These are phyloP conservation scores for Myopa tessellatipennis DNA, from an alignment of 2,888 invertebrate species.

Conservation along the genomic window DNA sequence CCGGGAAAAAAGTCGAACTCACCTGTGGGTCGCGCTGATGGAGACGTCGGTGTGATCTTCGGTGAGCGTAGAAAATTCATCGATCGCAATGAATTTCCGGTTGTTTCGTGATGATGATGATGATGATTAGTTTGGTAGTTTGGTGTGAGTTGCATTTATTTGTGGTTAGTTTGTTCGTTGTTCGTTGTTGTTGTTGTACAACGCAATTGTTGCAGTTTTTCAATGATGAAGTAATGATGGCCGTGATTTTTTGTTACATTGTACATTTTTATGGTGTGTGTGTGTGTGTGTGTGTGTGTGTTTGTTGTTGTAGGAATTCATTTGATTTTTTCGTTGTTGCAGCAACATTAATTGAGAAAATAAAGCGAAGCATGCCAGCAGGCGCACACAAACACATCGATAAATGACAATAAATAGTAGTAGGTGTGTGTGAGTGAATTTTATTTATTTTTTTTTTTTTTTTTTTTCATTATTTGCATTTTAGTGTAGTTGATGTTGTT, in stretches of 20 bases:
- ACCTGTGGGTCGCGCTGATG: constrained; percentile 68
- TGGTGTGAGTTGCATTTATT: constrained; percentile 65
- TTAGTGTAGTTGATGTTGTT: no score
- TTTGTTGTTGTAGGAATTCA: background rate
- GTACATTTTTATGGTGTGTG: constrained; percentile 50
- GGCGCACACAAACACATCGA: no score
- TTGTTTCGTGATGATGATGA: no score
- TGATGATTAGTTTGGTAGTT: no score
- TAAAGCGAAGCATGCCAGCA: background rate
- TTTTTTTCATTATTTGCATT: no score
- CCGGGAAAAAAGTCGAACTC: constrained; percentile 53
- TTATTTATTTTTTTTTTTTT: no score
- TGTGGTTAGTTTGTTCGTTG: constrained; percentile 18
- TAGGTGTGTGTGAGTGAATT: constrained; percentile 10
- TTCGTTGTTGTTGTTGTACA: background rate
- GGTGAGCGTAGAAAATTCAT: constrained; percentile 22
- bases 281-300: constrained; percentile 50
- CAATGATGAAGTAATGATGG: background rate
- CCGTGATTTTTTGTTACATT: constrained; percentile 58
- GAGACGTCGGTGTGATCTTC: constrained; percentile 68
- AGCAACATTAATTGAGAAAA: background rate
- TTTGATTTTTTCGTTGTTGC: constrained; percentile 5
- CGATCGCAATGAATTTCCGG: background rate
- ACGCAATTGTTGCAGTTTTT: no score
- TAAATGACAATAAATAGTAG: background rate